A percentile compares a stretch with the other conserved stretches of the same genome.
Conservation (phyloP, 2,113 vertebrate genomes). For the Aldabrachelys gigantea region DNA sequence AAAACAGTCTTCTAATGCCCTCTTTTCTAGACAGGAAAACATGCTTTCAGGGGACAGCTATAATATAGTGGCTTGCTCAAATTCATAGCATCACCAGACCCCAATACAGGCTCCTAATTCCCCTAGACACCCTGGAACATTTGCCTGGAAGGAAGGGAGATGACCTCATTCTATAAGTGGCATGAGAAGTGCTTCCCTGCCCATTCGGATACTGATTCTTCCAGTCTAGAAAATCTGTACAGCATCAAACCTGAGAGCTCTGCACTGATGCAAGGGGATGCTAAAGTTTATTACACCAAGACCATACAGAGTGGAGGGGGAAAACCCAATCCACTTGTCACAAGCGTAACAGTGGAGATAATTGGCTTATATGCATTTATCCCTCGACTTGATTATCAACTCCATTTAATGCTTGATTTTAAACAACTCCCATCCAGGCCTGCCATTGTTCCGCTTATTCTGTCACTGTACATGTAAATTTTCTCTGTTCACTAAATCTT, state of each 20-base stretch:
- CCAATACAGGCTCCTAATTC: not conserved
- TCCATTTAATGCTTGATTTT: slow-evolving; percentile 25
- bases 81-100: not conserved
- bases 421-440: not conserved
- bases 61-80: not conserved
- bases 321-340: not conserved
- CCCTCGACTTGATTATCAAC: slow-evolving; percentile 19
- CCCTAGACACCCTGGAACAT: not conserved
- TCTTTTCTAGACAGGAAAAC: not conserved
- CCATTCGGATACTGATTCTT: accelerated
- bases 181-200: accelerated
- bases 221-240: accelerated
- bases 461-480: not conserved
- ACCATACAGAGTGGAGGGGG: accelerated
- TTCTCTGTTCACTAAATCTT: slow-evolving; percentile 39
- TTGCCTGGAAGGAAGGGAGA: not conserved
- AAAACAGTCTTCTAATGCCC: not conserved
- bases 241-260: not conserved
- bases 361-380: slow-evolving; percentile 17
- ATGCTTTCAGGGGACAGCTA: not conserved
- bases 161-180: not conserved
- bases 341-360: not conserved
- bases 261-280: not conserved
- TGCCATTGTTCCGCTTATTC: not conserved
- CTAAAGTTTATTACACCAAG: not conserved